These are phyloP conservation scores for Dichetophora obliterata DNA, from an alignment of 2,888 invertebrate genomes.

Conservation along the genomic window DNA sequence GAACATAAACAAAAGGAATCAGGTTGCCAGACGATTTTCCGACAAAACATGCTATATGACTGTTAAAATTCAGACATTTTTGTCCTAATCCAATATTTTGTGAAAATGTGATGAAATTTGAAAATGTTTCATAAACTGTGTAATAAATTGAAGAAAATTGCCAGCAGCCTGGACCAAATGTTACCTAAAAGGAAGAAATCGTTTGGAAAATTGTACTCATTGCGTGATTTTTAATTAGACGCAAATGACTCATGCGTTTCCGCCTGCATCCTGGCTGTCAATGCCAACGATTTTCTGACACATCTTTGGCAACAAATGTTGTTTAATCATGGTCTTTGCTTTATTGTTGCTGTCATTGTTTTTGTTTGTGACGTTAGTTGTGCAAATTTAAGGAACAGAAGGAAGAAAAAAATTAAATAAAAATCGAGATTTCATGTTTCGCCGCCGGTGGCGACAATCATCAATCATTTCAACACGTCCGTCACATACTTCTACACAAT, in stretches of 20 bases:
- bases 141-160: neutral
- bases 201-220: constrained; percentile 27
- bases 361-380: neutral
- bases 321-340: neutral
- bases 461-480: constrained; percentile 61
- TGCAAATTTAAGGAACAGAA: neutral
- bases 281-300: neutral
- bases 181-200: constrained; percentile 8
- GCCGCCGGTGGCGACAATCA: constrained; percentile 57
- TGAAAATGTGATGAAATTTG: neutral
- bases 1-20: too few species aligned
- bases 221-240: constrained; percentile 36
- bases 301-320: neutral
- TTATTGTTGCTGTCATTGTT: constrained; percentile 25
- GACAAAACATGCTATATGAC: neutral
- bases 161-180: constrained; percentile 1
- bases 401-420: neutral
- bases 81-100: too few species aligned
- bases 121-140: neutral
- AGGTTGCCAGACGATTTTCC: neutral
- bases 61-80: neutral
- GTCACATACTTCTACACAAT: constrained; percentile 37
- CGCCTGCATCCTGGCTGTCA: constrained; percentile 17
- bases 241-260: constrained; percentile 38
- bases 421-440: constrained; percentile 6